A percentile compares a stretch with the other conserved stretches of the same genome.
Evolutionary conservation across 2,888 invertebrate species (phyloP).

Genomic region (Drosophila helvetica): DNA sequence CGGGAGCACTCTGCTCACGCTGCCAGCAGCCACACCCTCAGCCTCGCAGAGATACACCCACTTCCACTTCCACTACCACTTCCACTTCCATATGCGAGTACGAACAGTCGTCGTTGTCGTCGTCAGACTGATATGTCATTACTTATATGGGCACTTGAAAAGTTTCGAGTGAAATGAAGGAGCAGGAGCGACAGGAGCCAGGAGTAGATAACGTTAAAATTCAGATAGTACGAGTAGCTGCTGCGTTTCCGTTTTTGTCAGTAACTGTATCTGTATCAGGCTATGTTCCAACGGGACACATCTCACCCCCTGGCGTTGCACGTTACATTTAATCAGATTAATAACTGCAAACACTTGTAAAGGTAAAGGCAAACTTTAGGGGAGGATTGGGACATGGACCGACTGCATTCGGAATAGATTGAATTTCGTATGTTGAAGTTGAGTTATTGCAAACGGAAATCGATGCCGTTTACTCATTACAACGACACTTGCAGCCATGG

Average conservation of each 20-base stretch:
- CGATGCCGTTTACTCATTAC: slow-evolving; percentile 65
- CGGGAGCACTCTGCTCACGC: slow-evolving; percentile 23
- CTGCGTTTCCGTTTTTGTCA: slow-evolving; percentile 5
- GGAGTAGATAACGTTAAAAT: slow-evolving; percentile 27
- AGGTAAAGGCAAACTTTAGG: slow-evolving; percentile 23
- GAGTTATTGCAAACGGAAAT: slow-evolving; percentile 73
- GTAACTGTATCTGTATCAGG: slow-evolving; percentile 2
- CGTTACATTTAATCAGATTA: slow-evolving; percentile 73
- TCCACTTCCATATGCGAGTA: neutral
- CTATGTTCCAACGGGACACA: no score
- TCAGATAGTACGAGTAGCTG: neutral
- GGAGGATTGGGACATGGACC: slow-evolving; percentile 30
- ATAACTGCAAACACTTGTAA: slow-evolving; percentile 69
- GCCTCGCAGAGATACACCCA: slow-evolving; percentile 2
- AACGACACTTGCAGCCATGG: slow-evolving; percentile 29
- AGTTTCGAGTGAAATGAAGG: slow-evolving; percentile 65
- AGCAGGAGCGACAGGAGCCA: slow-evolving; percentile 19
- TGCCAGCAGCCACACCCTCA: slow-evolving; percentile 3
- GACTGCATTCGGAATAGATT: slow-evolving; percentile 52
- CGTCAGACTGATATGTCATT: slow-evolving; percentile 67
- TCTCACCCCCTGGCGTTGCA: slow-evolving; percentile 12
- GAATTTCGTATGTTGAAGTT: slow-evolving; percentile 63
- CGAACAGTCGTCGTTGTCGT: slow-evolving; percentile 24
- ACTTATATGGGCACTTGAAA: slow-evolving; percentile 73
- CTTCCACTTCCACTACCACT: no score